Base-by-base conservation (phyloP, 1,140 invertebrate species). In the Aphelenchoides avenae region DNA sequence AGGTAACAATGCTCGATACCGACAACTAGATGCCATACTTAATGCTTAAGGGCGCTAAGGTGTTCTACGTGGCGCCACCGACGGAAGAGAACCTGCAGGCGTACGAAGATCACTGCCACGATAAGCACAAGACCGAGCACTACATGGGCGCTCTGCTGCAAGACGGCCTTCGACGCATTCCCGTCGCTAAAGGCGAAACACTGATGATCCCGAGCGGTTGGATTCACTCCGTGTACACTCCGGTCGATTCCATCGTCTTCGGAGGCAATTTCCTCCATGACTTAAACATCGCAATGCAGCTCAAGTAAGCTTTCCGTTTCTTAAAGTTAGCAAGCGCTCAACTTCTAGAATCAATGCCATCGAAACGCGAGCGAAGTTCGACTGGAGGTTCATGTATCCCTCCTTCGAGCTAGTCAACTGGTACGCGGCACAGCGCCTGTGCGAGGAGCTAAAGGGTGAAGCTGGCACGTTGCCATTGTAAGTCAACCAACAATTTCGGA, bases 171-270 rank as follows among this genome's bases (percentile, higher is more conserved):
- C 82, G 81, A 69, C 73, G 86, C 0, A 52, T 77, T 46, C 85
- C 85, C 39, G 55, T 58, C 9, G 18, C 18, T 3, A 29, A 57
- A n/a, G 89, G 91, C 0, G 86, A 93, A 78, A 97, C 93, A 2
- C 89, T 97, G 73, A 92, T 96, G 70, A 93, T 95, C 70, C 91
- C 91, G 41, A 89, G 53, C 20, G n/a, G n/a, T n/a, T 97, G 93
- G 93, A 96, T 98, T 66, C 93, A 98, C 80, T 91, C 91, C 4
- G 93, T 97, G 0, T 94, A 90, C 76, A 97, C 93, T 0, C 90
- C 91, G 1, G 85, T 86, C 48, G 92, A 98, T 78, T 92, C 91
- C 0, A 78, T 98, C 0, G 92, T 97, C 1, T 96, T 97, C 82
- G 93, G 93, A 6, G 93, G 93, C 0, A 97, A 97, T 79, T 98